Conservation (phyloP, 2,888 invertebrate genomes). For the Euplexia lucipara region DNA sequence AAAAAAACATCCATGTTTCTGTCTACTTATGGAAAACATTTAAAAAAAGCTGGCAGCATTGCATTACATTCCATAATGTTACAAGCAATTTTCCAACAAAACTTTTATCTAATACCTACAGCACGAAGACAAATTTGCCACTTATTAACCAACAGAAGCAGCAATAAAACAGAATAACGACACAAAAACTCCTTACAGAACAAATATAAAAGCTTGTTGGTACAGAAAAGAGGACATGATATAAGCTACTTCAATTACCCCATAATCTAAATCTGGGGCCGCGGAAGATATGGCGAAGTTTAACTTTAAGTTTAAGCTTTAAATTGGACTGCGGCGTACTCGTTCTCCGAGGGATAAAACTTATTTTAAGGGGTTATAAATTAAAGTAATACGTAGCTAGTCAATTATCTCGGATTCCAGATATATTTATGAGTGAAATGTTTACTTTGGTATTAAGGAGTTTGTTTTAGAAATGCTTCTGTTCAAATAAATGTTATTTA, state of each 20-base stretch:
- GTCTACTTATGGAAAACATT: too few relatives aligned
- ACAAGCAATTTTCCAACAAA: not conserved
- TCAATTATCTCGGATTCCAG: slow-evolving; percentile 78
- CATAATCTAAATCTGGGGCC: slow-evolving; percentile 79
- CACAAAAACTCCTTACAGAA: slow-evolving; percentile 40
- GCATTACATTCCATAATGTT: not conserved
- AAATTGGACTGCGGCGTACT: slow-evolving; percentile 80
- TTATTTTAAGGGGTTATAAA: slow-evolving; percentile 86
- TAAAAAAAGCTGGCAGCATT: too few relatives aligned
- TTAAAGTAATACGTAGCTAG: slow-evolving; percentile 84
- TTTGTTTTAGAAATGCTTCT: slow-evolving; percentile 40
- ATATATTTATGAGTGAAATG: slow-evolving; percentile 66
- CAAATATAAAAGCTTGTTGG: slow-evolving; percentile 56
- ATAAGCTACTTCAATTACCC: slow-evolving; percentile 78
- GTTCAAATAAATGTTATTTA: slow-evolving; percentile 37
- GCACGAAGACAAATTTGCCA: slow-evolving; percentile 22
- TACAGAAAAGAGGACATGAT: slow-evolving; percentile 57
- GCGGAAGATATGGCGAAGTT: slow-evolving; percentile 83
- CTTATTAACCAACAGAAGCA: slow-evolving; percentile 24
- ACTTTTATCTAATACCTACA: slow-evolving; percentile 11
- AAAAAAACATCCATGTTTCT: too few relatives aligned
- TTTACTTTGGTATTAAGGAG: slow-evolving; percentile 51
- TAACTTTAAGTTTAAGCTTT: slow-evolving; percentile 84
- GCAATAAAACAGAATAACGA: slow-evolving; percentile 44
- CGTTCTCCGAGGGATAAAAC: slow-evolving; percentile 75